Percentiles rank a stretch among this genome's conserved stretches.
These are phyloP conservation scores for Grammomys dolichurus DNA, from an alignment of 2,113 vertebrate genomes.

Conservation along the genomic window DNA sequence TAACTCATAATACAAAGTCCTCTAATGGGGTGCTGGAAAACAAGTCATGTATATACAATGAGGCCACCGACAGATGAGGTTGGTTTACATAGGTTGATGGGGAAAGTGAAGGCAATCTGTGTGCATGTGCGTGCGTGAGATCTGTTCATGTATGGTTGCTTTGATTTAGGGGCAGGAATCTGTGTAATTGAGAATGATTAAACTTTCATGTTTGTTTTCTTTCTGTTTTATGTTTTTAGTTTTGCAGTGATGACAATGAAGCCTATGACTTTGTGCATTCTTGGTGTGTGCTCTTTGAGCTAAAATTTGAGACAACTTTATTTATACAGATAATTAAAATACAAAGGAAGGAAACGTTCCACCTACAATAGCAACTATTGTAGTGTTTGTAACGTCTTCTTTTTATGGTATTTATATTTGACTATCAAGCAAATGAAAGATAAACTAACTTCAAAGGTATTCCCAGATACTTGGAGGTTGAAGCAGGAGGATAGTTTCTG, in stretches of 20 bases:
- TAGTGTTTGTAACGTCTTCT: background rate
- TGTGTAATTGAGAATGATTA: background rate
- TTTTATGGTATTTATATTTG: background rate
- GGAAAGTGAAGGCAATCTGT: background rate
- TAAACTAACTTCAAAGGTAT: constrained; percentile 33
- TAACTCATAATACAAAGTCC: background rate
- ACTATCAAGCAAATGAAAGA: background rate
- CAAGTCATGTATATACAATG: constrained; percentile 16
- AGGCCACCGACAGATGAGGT: background rate
- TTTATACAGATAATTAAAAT: background rate
- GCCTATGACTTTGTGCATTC: too few relatives aligned
- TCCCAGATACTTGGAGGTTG: background rate
- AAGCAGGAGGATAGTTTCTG: background rate
- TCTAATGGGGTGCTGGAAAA: background rate
- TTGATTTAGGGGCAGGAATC: constrained; percentile 17
- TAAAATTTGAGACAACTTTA: background rate
- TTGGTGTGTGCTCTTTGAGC: background rate
- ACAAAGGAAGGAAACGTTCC: background rate
- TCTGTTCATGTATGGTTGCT: constrained; percentile 21
- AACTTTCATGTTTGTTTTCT: background rate
- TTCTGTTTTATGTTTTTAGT: background rate
- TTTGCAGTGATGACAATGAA: background rate
- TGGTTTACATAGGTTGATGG: constrained; percentile 13
- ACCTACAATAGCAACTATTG: background rate
- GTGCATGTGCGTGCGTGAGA: background rate